Evolutionary conservation across 2,113 vertebrate species (phyloP).

Genomic region (Ascaphus truei): DNA sequence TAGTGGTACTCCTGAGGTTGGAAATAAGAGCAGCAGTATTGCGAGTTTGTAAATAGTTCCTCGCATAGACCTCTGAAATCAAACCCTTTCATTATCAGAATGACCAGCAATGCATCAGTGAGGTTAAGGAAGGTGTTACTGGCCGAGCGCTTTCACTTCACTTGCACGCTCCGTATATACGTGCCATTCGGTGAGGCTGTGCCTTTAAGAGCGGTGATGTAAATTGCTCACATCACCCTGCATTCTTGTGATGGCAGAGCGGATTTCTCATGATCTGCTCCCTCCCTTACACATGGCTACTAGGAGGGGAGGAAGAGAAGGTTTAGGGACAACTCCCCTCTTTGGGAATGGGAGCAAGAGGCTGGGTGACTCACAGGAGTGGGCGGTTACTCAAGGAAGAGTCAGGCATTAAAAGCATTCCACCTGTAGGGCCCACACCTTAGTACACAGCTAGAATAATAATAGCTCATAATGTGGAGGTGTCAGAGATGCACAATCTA

Average conservation of each 20-base stretch:
- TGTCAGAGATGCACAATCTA: neutral
- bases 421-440: conserved; percentile 23
- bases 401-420: neutral
- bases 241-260: conserved; percentile 8
- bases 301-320: neutral
- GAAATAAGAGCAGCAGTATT: no score
- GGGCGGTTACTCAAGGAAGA: neutral
- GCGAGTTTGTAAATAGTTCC: no score
- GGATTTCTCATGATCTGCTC: neutral
- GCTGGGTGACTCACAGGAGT: conserved; percentile 15
- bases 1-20: no score
- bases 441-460: neutral
- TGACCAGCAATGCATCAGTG: no score
- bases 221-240: neutral
- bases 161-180: no score
- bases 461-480: neutral
- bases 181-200: no score
- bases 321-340: conserved; percentile 23
- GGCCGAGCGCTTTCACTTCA: no score
- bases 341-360: conserved; percentile 33
- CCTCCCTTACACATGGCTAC: conserved; percentile 7
- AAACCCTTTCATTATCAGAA: no score
- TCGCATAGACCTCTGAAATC: no score
- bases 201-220: no score
- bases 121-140: no score